Evolutionary conservation across 2,797 vertebrate genomes (phyloP), one percentile per base, ranked within the genome.

Genomic region (Eupleurogrammus muticus): DNA sequence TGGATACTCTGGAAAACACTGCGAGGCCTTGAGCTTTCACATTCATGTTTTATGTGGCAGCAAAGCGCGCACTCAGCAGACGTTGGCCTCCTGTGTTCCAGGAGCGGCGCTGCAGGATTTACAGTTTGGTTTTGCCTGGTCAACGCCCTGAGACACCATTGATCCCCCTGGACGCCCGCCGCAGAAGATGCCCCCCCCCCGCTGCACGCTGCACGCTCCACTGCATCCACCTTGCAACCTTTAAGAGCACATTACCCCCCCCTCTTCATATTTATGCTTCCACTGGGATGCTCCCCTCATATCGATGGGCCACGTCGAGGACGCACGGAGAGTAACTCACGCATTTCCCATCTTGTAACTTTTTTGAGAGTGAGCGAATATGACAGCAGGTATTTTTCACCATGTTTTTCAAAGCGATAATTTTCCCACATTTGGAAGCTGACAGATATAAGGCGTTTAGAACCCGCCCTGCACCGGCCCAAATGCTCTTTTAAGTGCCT

Each of bases 401-500:
- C 4, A 48, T 17, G 60, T 38, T 46, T 69, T 52, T 52, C 1
- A 61, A 21, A 40, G 5, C 60, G 68, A 34, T 34, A 66, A 84
- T n/a, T n/a, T n/a, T n/a, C 80, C 65, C 24, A 73, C 75, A 69
- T 32, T 66, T 42, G 21, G 44, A 54, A 40, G 54, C 59, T 11
- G 17, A 73, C 62, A 73, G 19, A n/a, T n/a, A n/a, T n/a, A n/a
- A n/a, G n/a, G n/a, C 50, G 52, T 20, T 35, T 47, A 7, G 32
- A 32, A 9, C 53, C 65, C 38, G 5, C 60, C 66, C 56, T 46
- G 24, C 65, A 2, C 49, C 9, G 63, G 67, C 75, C 75, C 55
- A 74, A 78, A 81, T 67, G 77, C 46, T 80, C 76, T 67, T 72
- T 80, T 80, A 79, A 83, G 71, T 79, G 83, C 63, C 50, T 13